Conservation (phyloP, 2,797 vertebrate species). For the Hafferia zeledoni region DNA sequence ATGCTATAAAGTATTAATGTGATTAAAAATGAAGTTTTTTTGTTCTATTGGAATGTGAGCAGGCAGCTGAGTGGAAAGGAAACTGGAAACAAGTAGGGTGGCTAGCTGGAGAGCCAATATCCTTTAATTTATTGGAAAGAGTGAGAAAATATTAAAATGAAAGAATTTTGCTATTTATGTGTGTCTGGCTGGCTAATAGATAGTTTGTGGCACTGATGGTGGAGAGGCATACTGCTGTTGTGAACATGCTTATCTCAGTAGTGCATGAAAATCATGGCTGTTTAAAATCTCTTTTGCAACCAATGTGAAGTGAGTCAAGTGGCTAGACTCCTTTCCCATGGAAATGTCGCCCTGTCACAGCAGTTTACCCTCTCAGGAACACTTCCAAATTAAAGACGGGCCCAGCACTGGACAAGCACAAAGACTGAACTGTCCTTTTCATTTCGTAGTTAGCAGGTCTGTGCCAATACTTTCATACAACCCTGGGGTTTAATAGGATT, state of each 20-base stretch:
- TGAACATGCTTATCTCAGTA: background rate
- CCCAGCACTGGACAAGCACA: background rate
- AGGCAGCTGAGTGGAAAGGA: background rate
- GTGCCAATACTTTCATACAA: background rate
- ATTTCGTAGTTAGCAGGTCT: background rate
- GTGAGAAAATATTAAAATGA: background rate
- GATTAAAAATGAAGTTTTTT: background rate
- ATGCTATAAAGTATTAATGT: background rate
- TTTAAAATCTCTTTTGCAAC: background rate
- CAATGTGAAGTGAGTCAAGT: background rate
- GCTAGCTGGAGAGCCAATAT: background rate
- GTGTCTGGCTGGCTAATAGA: background rate
- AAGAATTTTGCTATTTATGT: background rate
- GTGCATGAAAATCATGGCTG: background rate
- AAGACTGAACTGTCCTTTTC: background rate
- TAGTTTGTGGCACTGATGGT: background rate
- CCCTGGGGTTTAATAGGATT: background rate
- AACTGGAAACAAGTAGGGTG: background rate
- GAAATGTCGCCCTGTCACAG: background rate
- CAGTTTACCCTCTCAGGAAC: background rate
- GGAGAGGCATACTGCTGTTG: background rate
- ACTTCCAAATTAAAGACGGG: background rate
- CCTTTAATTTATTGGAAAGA: background rate
- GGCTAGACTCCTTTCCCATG: background rate
- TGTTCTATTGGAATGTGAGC: background rate